These are phyloP conservation scores for Ophiothrix spiculata DNA, from an alignment of 35 echinoderm and acorn worm genomes.

Conservation along the genomic window DNA sequence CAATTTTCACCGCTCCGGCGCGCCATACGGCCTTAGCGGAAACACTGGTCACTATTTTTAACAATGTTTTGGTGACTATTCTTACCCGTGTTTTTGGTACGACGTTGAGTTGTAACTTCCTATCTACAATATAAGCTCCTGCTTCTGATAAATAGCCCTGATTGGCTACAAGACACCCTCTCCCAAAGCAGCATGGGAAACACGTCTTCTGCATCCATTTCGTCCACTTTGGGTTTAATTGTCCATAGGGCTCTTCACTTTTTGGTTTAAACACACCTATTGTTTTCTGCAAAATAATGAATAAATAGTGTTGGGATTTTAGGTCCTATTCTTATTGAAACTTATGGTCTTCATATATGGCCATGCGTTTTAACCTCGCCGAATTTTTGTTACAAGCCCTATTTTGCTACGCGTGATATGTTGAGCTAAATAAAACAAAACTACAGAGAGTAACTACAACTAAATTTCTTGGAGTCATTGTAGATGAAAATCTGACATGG, in stretches of 20 bases:
- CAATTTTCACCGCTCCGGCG: no score
- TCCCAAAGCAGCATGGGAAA: slow-evolving; percentile 91
- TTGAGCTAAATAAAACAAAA: no score
- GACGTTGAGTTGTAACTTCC: slow-evolving; percentile 70
- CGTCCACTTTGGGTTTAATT: slow-evolving; percentile 96
- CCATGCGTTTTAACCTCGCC: no score
- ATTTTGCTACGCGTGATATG: no score
- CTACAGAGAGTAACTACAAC: no score
- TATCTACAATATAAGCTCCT: slow-evolving; percentile 83
- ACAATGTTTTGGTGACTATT: no score
- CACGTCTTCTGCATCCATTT: slow-evolving; percentile 98
- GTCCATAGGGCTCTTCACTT: slow-evolving; percentile 96
- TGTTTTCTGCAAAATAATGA: slow-evolving; percentile 65
- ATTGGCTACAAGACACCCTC: slow-evolving; percentile 81
- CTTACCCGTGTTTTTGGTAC: not conserved
- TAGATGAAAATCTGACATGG: no score
- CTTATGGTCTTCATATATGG: no score
- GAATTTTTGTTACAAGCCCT: no score
- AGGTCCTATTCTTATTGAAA: no score
- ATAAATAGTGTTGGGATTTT: not conserved
- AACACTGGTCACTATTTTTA: not conserved
- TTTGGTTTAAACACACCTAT: slow-evolving; percentile 98
- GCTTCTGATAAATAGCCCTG: slow-evolving; percentile 97
- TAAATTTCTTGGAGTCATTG: no score
- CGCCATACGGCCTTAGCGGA: no score